A percentile compares a stretch with the other conserved stretches of the same genome.
Evolutionary conservation across 2,888 invertebrate genomes (phyloP).

Genomic region (Blastobasis adustella): DNA sequence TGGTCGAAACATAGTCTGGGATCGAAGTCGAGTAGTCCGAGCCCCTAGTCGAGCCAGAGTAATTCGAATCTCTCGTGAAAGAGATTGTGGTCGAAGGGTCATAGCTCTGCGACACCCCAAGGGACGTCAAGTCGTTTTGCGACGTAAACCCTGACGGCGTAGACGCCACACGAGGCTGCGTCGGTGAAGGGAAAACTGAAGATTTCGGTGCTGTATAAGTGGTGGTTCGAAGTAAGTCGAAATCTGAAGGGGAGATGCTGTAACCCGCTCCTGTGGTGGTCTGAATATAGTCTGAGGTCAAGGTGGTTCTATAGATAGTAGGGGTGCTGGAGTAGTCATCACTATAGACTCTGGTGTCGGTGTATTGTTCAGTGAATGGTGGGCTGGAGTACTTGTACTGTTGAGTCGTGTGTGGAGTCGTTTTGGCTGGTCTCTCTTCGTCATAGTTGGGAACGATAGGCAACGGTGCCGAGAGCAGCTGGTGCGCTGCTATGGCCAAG

Average conservation of each 20-base stretch:
- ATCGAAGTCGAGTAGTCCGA: too few species aligned
- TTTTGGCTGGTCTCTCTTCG: conserved; percentile 36
- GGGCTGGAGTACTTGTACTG: conserved; percentile 51
- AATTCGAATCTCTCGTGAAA: too few species aligned
- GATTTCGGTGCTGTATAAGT: conserved; percentile 7
- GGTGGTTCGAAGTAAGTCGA: conserved; percentile 6
- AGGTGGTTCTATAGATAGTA: conserved; percentile 21
- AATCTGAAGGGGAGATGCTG: conserved; percentile 3
- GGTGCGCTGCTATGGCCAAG: conserved; percentile 63
- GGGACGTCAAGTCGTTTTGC: background rate
- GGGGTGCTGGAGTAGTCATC: conserved; percentile 51
- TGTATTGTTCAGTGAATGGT: conserved; percentile 32
- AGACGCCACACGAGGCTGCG: conserved; percentile 17
- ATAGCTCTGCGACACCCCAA: too few species aligned
- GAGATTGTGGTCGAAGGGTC: too few species aligned
- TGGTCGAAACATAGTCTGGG: background rate
- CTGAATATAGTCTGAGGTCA: conserved; percentile 26
- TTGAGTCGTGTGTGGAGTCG: conserved; percentile 33
- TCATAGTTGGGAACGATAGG: conserved; percentile 51
- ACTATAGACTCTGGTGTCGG: conserved; percentile 20
- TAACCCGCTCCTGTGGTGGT: conserved; percentile 29
- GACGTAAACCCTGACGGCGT: conserved; percentile 20
- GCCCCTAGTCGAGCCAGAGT: too few species aligned
- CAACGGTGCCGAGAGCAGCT: conserved; percentile 59
- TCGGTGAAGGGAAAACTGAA: conserved; percentile 8